Base-by-base conservation (phyloP, 2,797 vertebrate species). In the Microctenopoma stevenorrisi region DNA sequence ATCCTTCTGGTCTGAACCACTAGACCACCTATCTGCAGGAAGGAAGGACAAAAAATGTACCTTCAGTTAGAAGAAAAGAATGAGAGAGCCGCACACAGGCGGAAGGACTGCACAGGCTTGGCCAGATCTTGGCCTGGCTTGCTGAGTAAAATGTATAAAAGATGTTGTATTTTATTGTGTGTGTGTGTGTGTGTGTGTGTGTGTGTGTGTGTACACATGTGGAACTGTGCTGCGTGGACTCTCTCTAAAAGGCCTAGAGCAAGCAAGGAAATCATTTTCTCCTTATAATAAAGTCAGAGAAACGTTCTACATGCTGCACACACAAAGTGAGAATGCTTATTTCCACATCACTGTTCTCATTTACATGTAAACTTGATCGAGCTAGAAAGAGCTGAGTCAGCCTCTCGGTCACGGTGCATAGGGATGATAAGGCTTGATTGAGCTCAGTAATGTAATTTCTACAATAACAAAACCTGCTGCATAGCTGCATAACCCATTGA, bases 11-110 rank as follows among this genome's bases (percentile, higher is more conserved):
- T 84, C 79, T 82, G 71, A 85, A 76, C 68, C 81, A 54, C 71
- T 0, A 48, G 84, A 88, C 87, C 89, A 91, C 88, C 87, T 89
- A 84, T 84, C 83, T 86, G 65, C 79, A 88, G 77, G 84, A 86
- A 79, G 66, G 64, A 74, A 77, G 76, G 69, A 81, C 66, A 66
- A 54, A 28, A 51, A 52, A 81, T 49, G 50, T 56, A 62, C 73
- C 76, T 79, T 87, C 18, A 71, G 80, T 80, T 79, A 55, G 28
- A 67, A 58, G 42, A 69, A 40, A 37, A 64, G 33, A 56, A 55
- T 1, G 53, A 57, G 46, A 50, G 30, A 59, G 72, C 82, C 65
- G 49, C 61, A 40, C 67, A 51, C 7, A 35, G 72, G 64, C 70
- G 72, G 65, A 55, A 74, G 60, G 53, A 55, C 67, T 57, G 68